Evolutionary conservation across 2,797 vertebrate species (phyloP).

Genomic region (Denticeps clupeoides): DNA sequence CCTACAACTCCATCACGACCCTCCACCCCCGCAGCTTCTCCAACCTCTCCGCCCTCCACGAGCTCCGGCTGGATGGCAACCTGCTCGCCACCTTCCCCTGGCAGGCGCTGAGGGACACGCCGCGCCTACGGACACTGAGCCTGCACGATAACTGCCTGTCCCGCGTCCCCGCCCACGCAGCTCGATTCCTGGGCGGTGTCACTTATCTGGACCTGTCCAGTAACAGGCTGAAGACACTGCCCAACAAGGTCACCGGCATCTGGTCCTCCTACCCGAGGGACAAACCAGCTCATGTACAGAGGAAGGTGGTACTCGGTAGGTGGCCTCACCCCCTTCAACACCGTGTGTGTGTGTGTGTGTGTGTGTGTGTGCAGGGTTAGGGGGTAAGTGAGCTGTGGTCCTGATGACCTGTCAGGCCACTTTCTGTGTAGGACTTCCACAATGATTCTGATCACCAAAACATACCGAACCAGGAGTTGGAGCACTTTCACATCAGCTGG

Average conservation of each 20-base stretch:
- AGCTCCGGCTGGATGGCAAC: conserved; percentile 82
- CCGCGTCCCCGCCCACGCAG: conserved; percentile 65
- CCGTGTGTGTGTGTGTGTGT: background rate
- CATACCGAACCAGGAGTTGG: too few relatives aligned
- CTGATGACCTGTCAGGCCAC: too few relatives aligned
- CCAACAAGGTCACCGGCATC: conserved; percentile 74
- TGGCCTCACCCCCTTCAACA: too few relatives aligned
- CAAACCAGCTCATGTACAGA: conserved; percentile 27
- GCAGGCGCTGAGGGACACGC: conserved; percentile 78
- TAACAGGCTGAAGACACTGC: conserved; percentile 76
- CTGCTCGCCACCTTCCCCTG: conserved; percentile 77
- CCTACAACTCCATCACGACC: conserved; percentile 70
- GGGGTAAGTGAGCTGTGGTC: too few relatives aligned
- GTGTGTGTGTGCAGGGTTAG: background rate
- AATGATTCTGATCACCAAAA: too few relatives aligned
- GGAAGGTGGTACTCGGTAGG: conserved; percentile 64
- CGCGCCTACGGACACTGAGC: conserved; percentile 70
- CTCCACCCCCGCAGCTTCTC: conserved; percentile 80
- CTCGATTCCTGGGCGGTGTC: conserved; percentile 69
- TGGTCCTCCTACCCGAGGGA: conserved; percentile 57
- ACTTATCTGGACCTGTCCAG: conserved; percentile 85
- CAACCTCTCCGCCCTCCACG: conserved; percentile 76
- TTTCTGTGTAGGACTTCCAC: too few relatives aligned
- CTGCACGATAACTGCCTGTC: conserved; percentile 80
- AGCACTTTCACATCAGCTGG: too few relatives aligned